These are phyloP conservation scores for Platysternon megacephalum DNA, from an alignment of 2,113 vertebrate species.

Conservation along the genomic window DNA sequence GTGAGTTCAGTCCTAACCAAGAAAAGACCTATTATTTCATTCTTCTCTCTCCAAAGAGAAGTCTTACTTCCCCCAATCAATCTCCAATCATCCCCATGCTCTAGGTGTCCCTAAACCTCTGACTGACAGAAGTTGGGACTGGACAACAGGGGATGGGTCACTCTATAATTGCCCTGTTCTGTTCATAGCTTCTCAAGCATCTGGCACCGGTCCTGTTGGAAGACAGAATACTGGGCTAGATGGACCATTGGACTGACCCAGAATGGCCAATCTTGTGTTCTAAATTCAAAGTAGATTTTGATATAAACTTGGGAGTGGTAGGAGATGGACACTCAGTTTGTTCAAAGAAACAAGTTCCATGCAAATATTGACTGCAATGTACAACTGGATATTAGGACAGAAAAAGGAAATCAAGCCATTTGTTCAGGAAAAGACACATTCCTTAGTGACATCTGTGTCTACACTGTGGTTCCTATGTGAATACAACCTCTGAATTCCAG, in stretches of 20 bases:
- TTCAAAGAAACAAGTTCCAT: not conserved
- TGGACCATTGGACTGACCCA: no score
- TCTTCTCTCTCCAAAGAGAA: not conserved
- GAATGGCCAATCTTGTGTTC: no score
- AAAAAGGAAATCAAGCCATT: not conserved
- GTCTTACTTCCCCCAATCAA: not conserved
- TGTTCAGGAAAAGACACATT: not conserved
- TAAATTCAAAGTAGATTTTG: not conserved
- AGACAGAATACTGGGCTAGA: no score
- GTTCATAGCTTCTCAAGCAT: no score
- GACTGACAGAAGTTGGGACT: no score
- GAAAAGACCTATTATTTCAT: not conserved
- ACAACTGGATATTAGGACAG: not conserved
- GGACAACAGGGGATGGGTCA: no score
- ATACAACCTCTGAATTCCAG: not conserved
- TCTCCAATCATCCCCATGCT: not conserved
- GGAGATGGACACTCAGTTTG: not conserved
- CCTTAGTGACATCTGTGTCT: not conserved
- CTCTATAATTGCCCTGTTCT: no score
- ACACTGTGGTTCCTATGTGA: accelerated
- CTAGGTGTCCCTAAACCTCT: no score
- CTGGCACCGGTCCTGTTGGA: no score
- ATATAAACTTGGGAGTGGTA: not conserved
- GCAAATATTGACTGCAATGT: not conserved
- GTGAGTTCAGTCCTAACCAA: not conserved